These are phyloP conservation scores for Dicrurus megarhynchus DNA, from an alignment of 2,113 vertebrate species.

Conservation along the genomic window DNA sequence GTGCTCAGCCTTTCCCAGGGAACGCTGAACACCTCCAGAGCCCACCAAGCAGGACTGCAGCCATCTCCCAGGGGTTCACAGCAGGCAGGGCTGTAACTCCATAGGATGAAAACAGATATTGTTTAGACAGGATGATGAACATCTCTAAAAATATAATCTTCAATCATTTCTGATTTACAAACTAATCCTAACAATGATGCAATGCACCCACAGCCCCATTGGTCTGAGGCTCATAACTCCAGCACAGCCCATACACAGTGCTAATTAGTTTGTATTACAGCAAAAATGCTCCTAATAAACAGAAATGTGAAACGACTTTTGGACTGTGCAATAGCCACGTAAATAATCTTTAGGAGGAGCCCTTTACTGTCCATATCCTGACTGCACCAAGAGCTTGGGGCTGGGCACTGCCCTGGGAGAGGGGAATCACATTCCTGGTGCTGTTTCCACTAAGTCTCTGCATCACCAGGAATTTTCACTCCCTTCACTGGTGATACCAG, in stretches of 20 bases:
- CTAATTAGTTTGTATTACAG: neutral
- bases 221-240: neutral
- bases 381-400: neutral
- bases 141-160: neutral
- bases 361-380: fast-evolving
- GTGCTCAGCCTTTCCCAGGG: neutral
- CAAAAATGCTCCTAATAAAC: neutral
- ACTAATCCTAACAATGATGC: constrained; percentile 18
- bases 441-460: neutral
- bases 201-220: neutral
- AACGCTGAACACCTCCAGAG: neutral
- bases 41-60: neutral
- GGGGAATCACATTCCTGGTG: neutral
- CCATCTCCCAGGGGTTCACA: neutral
- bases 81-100: neutral
- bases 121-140: constrained; percentile 5
- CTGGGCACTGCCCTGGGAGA: neutral
- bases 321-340: fast-evolving
- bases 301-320: neutral
- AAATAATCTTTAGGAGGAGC: neutral
- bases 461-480: neutral
- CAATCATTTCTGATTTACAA: constrained; percentile 31
- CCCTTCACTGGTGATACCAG: neutral
- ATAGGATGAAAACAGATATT: neutral
- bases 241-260: neutral